Evolutionary conservation across 1,140 invertebrate genomes (phyloP), one percentile per base, ranked within the genome.

Genomic region (Euschistus heros): DNA sequence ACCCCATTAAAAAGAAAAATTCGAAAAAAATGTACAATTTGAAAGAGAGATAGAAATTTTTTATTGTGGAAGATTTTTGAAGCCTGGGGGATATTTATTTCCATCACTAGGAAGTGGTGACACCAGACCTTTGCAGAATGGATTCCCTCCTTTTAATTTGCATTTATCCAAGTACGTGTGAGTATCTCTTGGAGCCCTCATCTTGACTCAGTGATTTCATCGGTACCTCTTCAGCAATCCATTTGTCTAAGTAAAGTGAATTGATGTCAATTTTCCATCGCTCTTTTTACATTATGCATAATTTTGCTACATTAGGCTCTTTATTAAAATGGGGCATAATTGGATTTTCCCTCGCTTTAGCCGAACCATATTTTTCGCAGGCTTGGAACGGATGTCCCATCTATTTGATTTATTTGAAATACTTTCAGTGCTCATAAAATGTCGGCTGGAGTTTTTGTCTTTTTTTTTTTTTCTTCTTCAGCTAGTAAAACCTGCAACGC

Each of bases 161-260:
- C 54, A 57, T 57, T 15, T 26, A 57, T 57, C 2, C 3, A 57
- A 24, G 54, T 57, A 57, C 18, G 54, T 26, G 24, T 24, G 54
- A 57, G 54, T 18, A 26, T 57, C 54, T 57, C 54, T 22, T 57
- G 15, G 47, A 52, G 20, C 6, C 47, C n/a, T n/a, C n/a, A n/a
- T n/a, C 54, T 15, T 24, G 22, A 24, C 1, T 27, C 54, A 8
- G 18, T 57, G 54, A 57, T 57, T 27, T 26, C 24, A 18, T 5
- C 10, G 6, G 5, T 22, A 24, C 54, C 54, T 57, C 15, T 24
- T 27, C 10, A 57, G 26, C 22, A 57, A 57, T 17, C 54, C n/a
- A 27, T 26, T 57, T 57, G 26, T 20, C 20, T 24, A 8, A 24
- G 54, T 57, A 57, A 57, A 4, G 54, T 27, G 54, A 57, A 57